Base-by-base conservation (phyloP, 2,888 invertebrate genomes). In the Adela reaumurella region DNA sequence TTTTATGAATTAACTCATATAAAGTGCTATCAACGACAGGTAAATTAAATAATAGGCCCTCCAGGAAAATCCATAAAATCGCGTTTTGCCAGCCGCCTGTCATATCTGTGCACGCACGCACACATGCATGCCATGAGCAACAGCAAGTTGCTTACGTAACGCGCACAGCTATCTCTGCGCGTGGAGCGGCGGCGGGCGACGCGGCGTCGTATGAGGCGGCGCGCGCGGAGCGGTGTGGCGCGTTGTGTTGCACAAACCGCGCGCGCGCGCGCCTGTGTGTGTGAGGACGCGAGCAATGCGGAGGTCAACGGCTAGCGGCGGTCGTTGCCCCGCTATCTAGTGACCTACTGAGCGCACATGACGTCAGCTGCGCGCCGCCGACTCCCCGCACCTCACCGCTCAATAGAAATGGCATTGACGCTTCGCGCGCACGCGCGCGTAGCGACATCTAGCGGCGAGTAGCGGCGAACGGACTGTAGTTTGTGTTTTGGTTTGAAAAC, bases 251-350 rank as follows among this genome's bases (percentile, higher is more conserved):
- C 35, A 35, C 35, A 35, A 35, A 35, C 35, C 11, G 4, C 35
- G 65, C 59, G 72, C 57, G 64, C 51, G 60, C 74, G 66, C 61
- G 56, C 59, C 57, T 68, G 58, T 57, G 58, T 57, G 58, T 61
- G 62, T 70, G 71, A 74, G 73, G 74, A 72, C 74, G 74, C 71
- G 68, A 65, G 65, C 68, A 59, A 64, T 66, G 68, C 77, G 77
- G 79, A 80, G 80, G 80, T 80, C 80, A 79, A 79, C 79, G 80
- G 76, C 80, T 78, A 79, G 74, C 76, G 72, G 79, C 79, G 80
- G 79, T 78, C 79, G 78, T 79, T 78, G 79, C 78, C 78, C 79
- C 69, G 77, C 77, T 78, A 78, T 78, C 78, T 70, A 78, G 76
- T 79, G 79, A 79, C 79, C 80, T 78, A 80, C 78, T 80, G 71